A percentile compares a stretch with the other conserved stretches of the same genome.
Evolutionary conservation across 2,113 vertebrate species (phyloP).

Genomic region (Phyllopteryx taeniolatus): DNA sequence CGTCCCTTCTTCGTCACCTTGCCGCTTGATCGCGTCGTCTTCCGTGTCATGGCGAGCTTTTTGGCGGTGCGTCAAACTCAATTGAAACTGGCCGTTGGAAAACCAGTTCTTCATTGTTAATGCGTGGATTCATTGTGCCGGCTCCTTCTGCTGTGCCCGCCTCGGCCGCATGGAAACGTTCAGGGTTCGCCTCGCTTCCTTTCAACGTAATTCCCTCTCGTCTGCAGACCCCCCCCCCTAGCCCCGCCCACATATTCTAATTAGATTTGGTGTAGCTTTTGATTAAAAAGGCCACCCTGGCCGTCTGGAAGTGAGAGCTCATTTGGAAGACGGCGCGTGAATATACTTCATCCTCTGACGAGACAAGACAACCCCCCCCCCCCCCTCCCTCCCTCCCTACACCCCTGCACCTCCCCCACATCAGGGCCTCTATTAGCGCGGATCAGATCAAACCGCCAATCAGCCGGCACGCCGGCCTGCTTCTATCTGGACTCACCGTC

Average conservation of each 20-base stretch:
- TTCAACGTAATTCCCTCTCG: neutral
- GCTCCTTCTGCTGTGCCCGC: too few species aligned
- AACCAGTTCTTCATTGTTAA: too few species aligned
- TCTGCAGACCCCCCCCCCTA: neutral
- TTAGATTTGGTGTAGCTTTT: slow-evolving; percentile 72
- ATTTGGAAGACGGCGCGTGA: slow-evolving; percentile 33
- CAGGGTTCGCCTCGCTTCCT: neutral
- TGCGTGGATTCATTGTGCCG: too few species aligned
- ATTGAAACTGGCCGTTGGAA: too few species aligned
- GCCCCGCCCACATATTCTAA: slow-evolving; percentile 58
- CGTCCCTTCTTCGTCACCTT: neutral
- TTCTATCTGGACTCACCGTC: slow-evolving; percentile 35
- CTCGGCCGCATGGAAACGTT: too few species aligned
- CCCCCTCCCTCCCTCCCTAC: slow-evolving; percentile 8
- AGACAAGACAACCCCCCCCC: neutral
- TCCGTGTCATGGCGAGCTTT: too few species aligned
- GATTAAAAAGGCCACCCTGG: slow-evolving; percentile 69
- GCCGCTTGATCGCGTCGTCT: too few species aligned
- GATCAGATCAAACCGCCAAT: slow-evolving; percentile 60
- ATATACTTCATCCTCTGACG: slow-evolving; percentile 17
- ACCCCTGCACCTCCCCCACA: slow-evolving; percentile 21
- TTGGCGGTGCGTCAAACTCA: too few species aligned
- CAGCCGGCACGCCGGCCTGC: slow-evolving; percentile 25
- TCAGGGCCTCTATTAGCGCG: slow-evolving; percentile 56
- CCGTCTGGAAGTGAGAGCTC: slow-evolving; percentile 36